Evolutionary conservation across 2,113 vertebrate genomes (phyloP), one percentile per base, ranked within the genome.

Genomic region (Psilopsiagon aymara): DNA sequence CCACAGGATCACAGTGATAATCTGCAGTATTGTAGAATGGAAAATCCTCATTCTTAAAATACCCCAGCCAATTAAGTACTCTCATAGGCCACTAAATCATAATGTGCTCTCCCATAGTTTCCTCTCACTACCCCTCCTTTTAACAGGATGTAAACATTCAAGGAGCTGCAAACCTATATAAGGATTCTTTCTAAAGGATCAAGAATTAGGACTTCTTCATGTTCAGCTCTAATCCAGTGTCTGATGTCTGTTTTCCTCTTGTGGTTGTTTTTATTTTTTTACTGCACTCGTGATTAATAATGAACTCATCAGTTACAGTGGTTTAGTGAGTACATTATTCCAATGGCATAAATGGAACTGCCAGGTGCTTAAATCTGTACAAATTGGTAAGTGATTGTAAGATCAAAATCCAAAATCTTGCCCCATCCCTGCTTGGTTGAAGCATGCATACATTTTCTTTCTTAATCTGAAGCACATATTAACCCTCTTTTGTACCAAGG

Each of bases 261-360:
- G 16, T 0, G 12, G 0, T 29, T 37, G 35, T 70, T 91, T 0
- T 63, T 53, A 0, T 23, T 74, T 90, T 0, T 68, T 88, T 75
- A 27, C 41, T 81, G 6, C 62, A 9, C 81, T 80, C 64, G 24
- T 57, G 16, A 31, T 18, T 73, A 57, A 29, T 85, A 79, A 44
- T 5, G 29, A 68, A 33, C 8, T 39, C 16, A 64, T 68, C 10
- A 41, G 15, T 59, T 84, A 59, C 15, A 76, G 33, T 55, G 31
- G 5, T 6, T 76, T 63, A 59, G 23, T 75, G 21, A 59, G 28
- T 11, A 27, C 13, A 7, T 64, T 64, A 90, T 68, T 74, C n/a
- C 24, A 74, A 6, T 21, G 6, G 6, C 7, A 0, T 33, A 63
- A 63, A 25, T 47, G 29, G 51, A 74, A 63, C 35, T 74, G 37